Conservation (phyloP, 30 jellyfish, hydroid and myxozoan species). For the Turritopsis dohrnii region DNA sequence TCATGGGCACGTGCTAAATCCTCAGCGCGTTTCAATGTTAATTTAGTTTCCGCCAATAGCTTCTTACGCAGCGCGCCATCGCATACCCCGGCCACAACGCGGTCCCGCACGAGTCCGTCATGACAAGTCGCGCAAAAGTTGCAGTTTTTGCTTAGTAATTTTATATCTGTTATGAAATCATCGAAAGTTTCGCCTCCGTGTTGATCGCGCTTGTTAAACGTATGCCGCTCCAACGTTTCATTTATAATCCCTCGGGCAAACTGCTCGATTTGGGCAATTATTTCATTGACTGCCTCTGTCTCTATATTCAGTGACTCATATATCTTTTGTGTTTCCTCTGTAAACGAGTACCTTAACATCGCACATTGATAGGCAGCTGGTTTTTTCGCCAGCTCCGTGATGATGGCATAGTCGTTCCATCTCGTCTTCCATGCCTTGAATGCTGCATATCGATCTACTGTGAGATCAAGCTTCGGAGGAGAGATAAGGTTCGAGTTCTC, state of each 20-base stretch:
- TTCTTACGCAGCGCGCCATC: background rate
- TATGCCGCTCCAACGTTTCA: constrained; percentile 30
- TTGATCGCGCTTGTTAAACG: background rate
- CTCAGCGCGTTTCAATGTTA: background rate
- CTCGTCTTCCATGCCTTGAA: constrained; percentile 25
- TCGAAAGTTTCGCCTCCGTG: constrained; percentile 33
- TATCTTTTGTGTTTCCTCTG: constrained; percentile 36
- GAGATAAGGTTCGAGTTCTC: too few species aligned
- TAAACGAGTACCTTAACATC: constrained; percentile 32
- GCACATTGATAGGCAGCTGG: constrained; percentile 37
- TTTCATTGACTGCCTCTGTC: constrained; percentile 9
- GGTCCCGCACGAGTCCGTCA: background rate
- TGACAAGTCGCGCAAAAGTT: background rate
- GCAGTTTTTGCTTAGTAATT: constrained; percentile 17
- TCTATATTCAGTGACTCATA: constrained; percentile 27
- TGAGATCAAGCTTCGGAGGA: constrained; percentile 37
- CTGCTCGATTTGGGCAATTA: constrained; percentile 4
- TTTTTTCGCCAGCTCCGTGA: constrained; percentile 19
- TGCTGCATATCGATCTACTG: constrained; percentile 47
- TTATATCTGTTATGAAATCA: constrained; percentile 36
- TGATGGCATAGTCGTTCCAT: constrained; percentile 34
- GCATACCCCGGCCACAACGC: background rate
- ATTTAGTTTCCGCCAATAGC: background rate
- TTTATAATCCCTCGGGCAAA: constrained; percentile 25
- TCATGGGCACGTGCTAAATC: background rate